Evolutionary conservation across 2,888 invertebrate genomes (phyloP), one percentile per base, ranked within the genome.

Genomic region (Spisula subtruncata): DNA sequence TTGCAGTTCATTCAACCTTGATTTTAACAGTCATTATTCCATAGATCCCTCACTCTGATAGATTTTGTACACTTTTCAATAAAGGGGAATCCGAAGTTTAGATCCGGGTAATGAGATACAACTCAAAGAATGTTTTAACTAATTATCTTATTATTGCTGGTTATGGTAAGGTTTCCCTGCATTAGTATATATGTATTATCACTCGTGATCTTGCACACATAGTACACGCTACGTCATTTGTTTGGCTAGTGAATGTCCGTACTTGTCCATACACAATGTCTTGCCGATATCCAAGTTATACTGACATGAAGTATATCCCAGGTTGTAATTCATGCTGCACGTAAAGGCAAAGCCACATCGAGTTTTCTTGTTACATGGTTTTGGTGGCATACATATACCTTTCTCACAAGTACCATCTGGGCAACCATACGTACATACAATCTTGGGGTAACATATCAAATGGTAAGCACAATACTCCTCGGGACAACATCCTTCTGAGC

Each of bases 401-500:
- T 95, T 93, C 84, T 93, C 86, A 89, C 96, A 96, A 16, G 82
- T 85, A 10, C 96, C 96, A 89, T 96, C 96, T 0, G 96, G 96
- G 85, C 96, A 96, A 8, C 94, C 95, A 80, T 94, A 93, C 46
- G 91, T 87, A 41, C 41, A 41, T 8, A 41, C 41, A 41, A 41
- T 41, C 41, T 41, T 41, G 8, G 41, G 41, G 8, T 41, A 41
- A 41, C 41, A 41, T 56, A 96, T 96, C 20, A 88, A 91, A 83
- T 94, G 94, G 90, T 93, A 96, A 83, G 96, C 95, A 92, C 96
- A 96, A 88, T 94, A 95, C 87, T 96, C 96, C 86, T 96, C 95
- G 18, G 94, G 92, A 89, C 96, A 96, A 88, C 96, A 96, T 16
- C 95, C 96, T 32, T 95, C 95, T 18, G 94, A 92, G 89, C 96